Evolutionary conservation across 2,113 vertebrate species (phyloP), one percentile per base, ranked within the genome.

Genomic region (Suricata suricatta): DNA sequence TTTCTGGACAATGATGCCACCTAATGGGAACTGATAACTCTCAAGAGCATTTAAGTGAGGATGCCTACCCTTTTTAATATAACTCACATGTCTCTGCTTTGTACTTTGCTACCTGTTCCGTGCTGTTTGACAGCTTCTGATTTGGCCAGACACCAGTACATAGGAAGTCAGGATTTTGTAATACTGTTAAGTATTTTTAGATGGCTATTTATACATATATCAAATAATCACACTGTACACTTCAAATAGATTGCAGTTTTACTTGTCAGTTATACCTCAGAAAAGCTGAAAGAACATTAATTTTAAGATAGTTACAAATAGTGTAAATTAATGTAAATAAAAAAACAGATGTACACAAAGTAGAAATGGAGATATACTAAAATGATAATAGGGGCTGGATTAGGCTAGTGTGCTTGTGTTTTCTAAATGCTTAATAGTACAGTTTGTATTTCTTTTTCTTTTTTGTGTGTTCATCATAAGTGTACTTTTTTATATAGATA

Each of bases 1-100:
- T 92, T 95, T 74, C 85, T 93, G 47, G 15, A 57, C 88, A 90
- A 6, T 38, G 81, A 12, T 66, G 90, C 96, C 95, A 90, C 81
- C 96, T 97, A 72, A 87, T 52, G 95, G 88, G 33, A 27, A 50
- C 64, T 17, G 16, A 0, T 57, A 72, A 82, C 15, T 71, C 57
- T 15, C 9, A 14, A 14, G 71, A n/a, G 12, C 64, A n/a, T 84
- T 64, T 83, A 44, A 29, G 4, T 29, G 72, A 79, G 17, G 79
- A 33, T 27, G 12, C 66, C 60, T 90, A 50, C 33, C 44, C 87
- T 80, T 95, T 41, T 64, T 25, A 66, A 79, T 69, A 15, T 10
- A 83, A 80, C 33, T 38, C 64, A 33, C 2, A 2, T 41, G 86
- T 79, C 41, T 29, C 54, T 38, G 68, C 82, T 85, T 71, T 50